Percentiles rank a stretch among this genome's conserved stretches.
These are phyloP conservation scores for Philypnodon macrostomus DNA, from an alignment of 2,797 vertebrate species.

Conservation along the genomic window DNA sequence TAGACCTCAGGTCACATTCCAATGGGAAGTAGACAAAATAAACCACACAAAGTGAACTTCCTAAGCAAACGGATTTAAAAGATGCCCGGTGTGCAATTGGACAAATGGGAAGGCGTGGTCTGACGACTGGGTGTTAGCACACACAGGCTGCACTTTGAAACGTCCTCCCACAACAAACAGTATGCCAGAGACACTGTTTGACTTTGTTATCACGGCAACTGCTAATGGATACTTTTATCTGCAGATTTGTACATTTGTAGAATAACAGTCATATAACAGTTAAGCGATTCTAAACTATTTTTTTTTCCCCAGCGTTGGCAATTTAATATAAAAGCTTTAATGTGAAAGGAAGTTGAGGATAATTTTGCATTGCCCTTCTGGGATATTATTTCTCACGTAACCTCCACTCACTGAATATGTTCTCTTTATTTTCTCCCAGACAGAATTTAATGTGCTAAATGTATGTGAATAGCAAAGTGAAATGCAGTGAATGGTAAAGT, in stretches of 20 bases:
- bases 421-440: no score
- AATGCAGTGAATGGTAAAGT: no score
- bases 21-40: slow-evolving; percentile 12
- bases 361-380: no score
- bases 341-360: no score
- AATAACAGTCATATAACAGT: neutral
- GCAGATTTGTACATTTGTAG: neutral
- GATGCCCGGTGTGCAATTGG: slow-evolving; percentile 27
- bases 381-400: no score
- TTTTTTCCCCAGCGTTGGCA: neutral
- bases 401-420: no score
- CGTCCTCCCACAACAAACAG: slow-evolving; percentile 30
- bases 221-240: neutral
- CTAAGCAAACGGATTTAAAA: slow-evolving; percentile 24
- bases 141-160: slow-evolving; percentile 58
- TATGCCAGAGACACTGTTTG: slow-evolving; percentile 4
- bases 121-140: slow-evolving; percentile 4
- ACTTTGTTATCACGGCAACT: slow-evolving; percentile 15
- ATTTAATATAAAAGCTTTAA: no score
- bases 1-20: neutral
- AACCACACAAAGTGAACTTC: neutral
- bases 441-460: no score
- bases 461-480: no score
- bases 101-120: slow-evolving; percentile 21
- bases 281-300: neutral